These are phyloP conservation scores for Globodera ellingtonae DNA, from an alignment of 1,140 invertebrate genomes.

Conservation along the genomic window DNA sequence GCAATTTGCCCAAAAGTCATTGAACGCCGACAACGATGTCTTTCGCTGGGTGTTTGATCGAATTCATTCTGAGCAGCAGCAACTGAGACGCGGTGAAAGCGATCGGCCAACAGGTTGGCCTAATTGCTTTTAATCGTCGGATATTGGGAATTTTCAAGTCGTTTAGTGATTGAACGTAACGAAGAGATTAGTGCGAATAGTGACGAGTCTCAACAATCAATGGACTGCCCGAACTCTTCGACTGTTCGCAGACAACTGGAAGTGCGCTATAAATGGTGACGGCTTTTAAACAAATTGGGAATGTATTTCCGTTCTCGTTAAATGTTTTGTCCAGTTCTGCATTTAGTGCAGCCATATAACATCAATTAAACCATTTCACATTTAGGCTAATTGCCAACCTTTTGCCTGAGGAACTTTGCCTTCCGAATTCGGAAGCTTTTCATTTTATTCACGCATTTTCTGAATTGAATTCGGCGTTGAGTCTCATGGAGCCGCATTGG, in stretches of 20 bases:
- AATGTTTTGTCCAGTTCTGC: too few relatives aligned
- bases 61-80: slow-evolving; percentile 11
- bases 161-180: not conserved
- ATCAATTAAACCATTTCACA: not conserved
- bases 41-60: slow-evolving; percentile 24
- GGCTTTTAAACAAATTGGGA: not conserved
- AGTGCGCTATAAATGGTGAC: slow-evolving; percentile 28
- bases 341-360: too few relatives aligned
- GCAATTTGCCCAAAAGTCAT: not conserved
- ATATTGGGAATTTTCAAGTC: not conserved
- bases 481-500: slow-evolving; percentile 5
- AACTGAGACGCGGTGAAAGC: not conserved
- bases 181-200: not conserved
- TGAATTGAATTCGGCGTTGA: slow-evolving; percentile 5
- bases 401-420: slow-evolving; percentile 20
- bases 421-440: slow-evolving; percentile 6
- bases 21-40: slow-evolving; percentile 2
- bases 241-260: slow-evolving; percentile 1
- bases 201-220: not conserved
- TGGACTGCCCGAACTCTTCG: not conserved
- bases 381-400: slow-evolving; percentile 24
- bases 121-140: not conserved
- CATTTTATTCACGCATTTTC: slow-evolving; percentile 10
- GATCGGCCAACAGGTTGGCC: too few relatives aligned
- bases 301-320: not conserved